Evolutionary conservation across 2,888 invertebrate species (phyloP), one percentile per base, ranked within the genome.

Genomic region (Lycaena phlaeas): DNA sequence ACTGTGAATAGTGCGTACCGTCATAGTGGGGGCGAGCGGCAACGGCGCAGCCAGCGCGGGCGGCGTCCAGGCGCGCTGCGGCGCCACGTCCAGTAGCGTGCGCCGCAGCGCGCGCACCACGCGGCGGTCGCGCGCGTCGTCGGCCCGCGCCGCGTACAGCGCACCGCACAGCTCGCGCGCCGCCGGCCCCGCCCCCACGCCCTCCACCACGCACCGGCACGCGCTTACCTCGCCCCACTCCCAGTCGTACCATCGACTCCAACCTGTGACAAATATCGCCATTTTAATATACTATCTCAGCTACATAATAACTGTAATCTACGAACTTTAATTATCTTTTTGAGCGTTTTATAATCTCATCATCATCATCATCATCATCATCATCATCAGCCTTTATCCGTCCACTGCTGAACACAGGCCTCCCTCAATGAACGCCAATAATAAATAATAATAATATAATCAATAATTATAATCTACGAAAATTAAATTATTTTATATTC

Each of bases 181-280:
- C 36, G 30, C 39, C 4, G 4, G 11, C 14, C 11, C 11, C 25
- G 39, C 15, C 25, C 39, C 57, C 79, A 61, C 46, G 71, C 63
- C n/a, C 49, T 53, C 43, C 54, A 46, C 44, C 65, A 49, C 48
- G 51, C 42, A 25, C 50, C 22, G 18, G 10, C 18, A 52, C 56
- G 40, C 60, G 59, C 47, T 44, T 42, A 62, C 64, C 54, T 84
- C 84, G 47, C 82, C 76, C 85, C 84, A 84, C 51, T 76, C 81
- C 77, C 84, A 85, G 41, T 61, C 61, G 63, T 85, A 81, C 68
- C 75, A 74, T 2, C 59, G 68, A 38, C 68, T 70, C 85, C 85
- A 85, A 9, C 85, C 85, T 85, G 44, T 5, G 9, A n/a, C 38
- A 14, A 6, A n/a, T 9, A 11, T 10, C 11, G 6, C 7, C 12